Evolutionary conservation across 2,113 vertebrate genomes (phyloP), one percentile per base, ranked within the genome.

Genomic region (Podiceps cristatus): DNA sequence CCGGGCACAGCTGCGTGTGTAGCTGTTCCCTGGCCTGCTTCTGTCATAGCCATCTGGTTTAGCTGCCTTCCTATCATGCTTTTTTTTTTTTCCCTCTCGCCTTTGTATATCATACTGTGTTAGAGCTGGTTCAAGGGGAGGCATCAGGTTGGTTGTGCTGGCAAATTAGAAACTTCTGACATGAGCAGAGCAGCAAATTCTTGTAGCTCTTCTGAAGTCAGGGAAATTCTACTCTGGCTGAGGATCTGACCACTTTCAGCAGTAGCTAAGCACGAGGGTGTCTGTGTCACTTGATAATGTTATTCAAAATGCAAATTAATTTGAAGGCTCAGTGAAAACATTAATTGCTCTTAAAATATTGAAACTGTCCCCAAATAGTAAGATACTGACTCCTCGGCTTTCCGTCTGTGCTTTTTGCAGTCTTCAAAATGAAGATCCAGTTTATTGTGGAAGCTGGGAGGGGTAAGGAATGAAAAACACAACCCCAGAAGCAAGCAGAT

Each of bases 31-130:
- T 95, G 91, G 77, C 77, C 92, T 9, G 8, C 81, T 94, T 75
- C 74, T 91, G 93, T 94, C 81, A 75, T 69, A 82, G 66, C 81
- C 92, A 79, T 96, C 92, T 96, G 77, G 37, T 89, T 80, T 52
- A 90, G 58, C 62, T 88, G 66, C 69, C 62, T 94, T 95, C 45
- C 55, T 13, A 0, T 58, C 1, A 0, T 18, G 37, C 24, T 60
- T 47, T 33, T 16, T 16, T 37, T 37, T 25, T 31, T 40, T 8
- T 6, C 29, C 17, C 16, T 16, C 15, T 18, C 37, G 18, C 31
- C 29, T 52, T 89, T 89, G 59, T 68, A 55, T 71, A 13, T 42
- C n/a, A 1, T 80, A 37, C 20, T 59, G 49, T 77, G n/a, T 81
- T 95, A 85, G 49, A 72, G 73, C 60, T 93, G 69, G n/a, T 75